phyloP scores from a whole-genome alignment of 1,140 invertebrate species.

The Apis laboriosa region DNA sequence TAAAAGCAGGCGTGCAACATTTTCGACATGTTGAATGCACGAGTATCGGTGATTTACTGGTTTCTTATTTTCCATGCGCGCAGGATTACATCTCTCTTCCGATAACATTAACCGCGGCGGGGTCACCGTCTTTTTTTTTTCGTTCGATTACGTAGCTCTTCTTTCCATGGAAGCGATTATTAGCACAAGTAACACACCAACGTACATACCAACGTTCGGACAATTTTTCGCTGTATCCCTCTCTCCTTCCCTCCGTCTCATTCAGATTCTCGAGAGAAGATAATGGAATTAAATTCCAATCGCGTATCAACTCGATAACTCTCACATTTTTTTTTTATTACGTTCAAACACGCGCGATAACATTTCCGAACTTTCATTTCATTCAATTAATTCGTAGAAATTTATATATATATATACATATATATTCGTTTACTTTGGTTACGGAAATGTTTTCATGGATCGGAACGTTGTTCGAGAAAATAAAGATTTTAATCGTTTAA shows the following conservation, averaged over 20 bases:
- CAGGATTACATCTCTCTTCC: constrained; percentile 17
- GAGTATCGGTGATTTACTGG: constrained; percentile 62
- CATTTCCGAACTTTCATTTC: background rate
- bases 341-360: background rate
- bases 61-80: constrained; percentile 50
- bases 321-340: background rate
- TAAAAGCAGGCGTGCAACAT: constrained; percentile 35
- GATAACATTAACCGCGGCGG: constrained; percentile 46
- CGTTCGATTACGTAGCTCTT: constrained; percentile 39
- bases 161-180: constrained; percentile 56
- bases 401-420: background rate
- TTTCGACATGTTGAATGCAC: constrained; percentile 65
- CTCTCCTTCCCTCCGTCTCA: too few relatives aligned
- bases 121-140: constrained; percentile 46
- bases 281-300: too few relatives aligned
- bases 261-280: too few relatives aligned
- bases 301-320: background rate
- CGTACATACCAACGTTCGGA: constrained; percentile 4
- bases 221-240: too few relatives aligned
- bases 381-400: background rate
- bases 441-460: background rate
- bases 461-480: too few relatives aligned
- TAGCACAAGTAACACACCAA: background rate
- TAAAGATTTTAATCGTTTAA: too few relatives aligned
- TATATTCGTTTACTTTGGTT: background rate